Evolutionary conservation across 2,888 invertebrate genomes (phyloP).

Genomic region (Chydorus sphaericus): DNA sequence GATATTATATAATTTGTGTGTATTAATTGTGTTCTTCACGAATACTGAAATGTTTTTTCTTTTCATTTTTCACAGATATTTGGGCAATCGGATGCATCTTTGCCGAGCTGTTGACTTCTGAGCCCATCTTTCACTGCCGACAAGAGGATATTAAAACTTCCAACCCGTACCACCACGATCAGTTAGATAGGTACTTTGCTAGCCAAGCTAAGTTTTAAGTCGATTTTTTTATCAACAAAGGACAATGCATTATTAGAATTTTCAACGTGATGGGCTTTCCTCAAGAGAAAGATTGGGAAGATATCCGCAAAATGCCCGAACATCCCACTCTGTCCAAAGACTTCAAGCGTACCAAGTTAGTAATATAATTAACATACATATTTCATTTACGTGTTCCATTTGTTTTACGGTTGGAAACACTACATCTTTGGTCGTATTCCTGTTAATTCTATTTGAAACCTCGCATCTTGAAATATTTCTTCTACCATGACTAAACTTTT

Average conservation of each 20-base stretch:
- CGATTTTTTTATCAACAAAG: neutral
- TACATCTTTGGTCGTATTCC: too few species aligned
- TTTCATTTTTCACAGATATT: conserved; percentile 60
- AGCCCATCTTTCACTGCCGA: conserved; percentile 97
- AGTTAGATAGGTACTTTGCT: conserved; percentile 53
- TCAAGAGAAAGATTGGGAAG: conserved; percentile 94
- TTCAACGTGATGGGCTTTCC: conserved; percentile 99
- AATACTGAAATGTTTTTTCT: conserved; percentile 9
- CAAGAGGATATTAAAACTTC: conserved; percentile 99
- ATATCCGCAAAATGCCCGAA: conserved; percentile 98
- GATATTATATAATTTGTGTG: neutral
- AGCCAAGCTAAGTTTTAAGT: neutral
- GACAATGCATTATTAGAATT: conserved; percentile 42
- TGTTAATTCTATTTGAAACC: too few species aligned
- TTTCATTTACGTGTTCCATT: neutral
- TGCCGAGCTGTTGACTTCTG: conserved; percentile 94
- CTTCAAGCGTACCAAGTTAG: conserved; percentile 83
- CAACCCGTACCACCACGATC: conserved; percentile 98
- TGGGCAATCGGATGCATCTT: conserved; percentile 99
- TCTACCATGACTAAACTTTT: too few species aligned
- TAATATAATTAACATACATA: conserved; percentile 18
- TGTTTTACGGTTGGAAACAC: too few species aligned
- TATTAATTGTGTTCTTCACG: neutral
- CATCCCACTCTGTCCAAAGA: conserved; percentile 89
- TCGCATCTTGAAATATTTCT: too few species aligned